Conservation (phyloP, 2,888 invertebrate species). For the Alentia gelatinosa region DNA sequence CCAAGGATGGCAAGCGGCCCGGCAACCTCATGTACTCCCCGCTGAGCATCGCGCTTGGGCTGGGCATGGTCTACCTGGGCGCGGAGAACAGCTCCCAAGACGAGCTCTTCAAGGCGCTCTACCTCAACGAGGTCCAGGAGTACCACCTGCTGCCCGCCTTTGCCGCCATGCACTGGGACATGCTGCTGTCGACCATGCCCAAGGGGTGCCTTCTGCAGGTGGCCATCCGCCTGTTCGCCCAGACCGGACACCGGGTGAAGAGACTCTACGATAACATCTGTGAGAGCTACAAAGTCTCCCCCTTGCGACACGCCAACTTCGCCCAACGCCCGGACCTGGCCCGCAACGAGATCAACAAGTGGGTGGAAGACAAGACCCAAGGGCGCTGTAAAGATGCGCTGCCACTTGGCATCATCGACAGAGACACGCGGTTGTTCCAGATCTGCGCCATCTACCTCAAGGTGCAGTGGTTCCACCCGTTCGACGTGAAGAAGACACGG, state of each 20-base stretch:
- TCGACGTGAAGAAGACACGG: slow-evolving; percentile 64
- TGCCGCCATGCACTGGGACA: slow-evolving; percentile 68
- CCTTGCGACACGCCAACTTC: slow-evolving; percentile 64
- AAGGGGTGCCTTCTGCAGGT: slow-evolving; percentile 65
- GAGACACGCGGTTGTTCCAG: slow-evolving; percentile 63
- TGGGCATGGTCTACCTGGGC: slow-evolving; percentile 65
- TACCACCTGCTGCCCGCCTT: slow-evolving; percentile 65
- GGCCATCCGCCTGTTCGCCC: slow-evolving; percentile 65
- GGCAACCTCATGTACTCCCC: slow-evolving; percentile 65
- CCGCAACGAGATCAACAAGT: slow-evolving; percentile 67
- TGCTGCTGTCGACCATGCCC: slow-evolving; percentile 61
- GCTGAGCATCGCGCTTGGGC: slow-evolving; percentile 64
- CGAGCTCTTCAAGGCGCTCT: slow-evolving; percentile 64
- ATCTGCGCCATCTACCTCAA: slow-evolving; percentile 65
- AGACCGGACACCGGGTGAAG: slow-evolving; percentile 59
- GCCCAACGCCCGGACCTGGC: slow-evolving; percentile 61
- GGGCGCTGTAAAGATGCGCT: slow-evolving; percentile 65
- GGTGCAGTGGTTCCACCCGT: slow-evolving; percentile 63
- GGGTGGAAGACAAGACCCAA: slow-evolving; percentile 65
- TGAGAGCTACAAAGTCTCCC: slow-evolving; percentile 62
- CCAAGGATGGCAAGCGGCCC: slow-evolving; percentile 65
- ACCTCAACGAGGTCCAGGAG: slow-evolving; percentile 63
- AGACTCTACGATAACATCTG: slow-evolving; percentile 63
- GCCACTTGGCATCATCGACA: slow-evolving; percentile 65
- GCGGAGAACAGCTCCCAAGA: slow-evolving; percentile 62